Evolutionary conservation across 2,888 invertebrate species (phyloP).

Genomic region (Oxyscelio sp.): DNA sequence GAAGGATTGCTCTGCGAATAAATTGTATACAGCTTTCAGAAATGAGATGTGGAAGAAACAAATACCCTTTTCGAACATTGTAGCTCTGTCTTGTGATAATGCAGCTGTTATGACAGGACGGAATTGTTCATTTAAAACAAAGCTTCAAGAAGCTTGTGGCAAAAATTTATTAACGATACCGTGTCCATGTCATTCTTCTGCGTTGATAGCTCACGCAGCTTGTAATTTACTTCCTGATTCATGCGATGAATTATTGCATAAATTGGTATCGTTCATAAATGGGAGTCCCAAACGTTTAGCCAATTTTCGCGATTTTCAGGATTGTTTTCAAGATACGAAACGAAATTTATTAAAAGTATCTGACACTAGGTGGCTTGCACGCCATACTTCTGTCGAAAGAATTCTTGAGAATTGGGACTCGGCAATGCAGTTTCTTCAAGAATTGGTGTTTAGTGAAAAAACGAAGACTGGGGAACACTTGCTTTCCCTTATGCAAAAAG

Average conservation of each 20-base stretch:
- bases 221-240: not conserved
- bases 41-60: not conserved
- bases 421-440: constrained; percentile 10
- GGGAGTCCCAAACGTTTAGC: constrained; percentile 32
- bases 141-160: not conserved
- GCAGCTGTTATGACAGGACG: constrained; percentile 16
- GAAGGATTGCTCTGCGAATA: too few species aligned
- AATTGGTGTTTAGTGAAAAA: constrained; percentile 22
- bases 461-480: constrained; percentile 6
- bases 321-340: constrained; percentile 22
- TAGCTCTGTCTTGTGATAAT: constrained; percentile 5
- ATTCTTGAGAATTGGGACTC: constrained; percentile 30
- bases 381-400: constrained; percentile 13
- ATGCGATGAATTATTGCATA: not conserved
- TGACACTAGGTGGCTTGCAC: constrained; percentile 64
- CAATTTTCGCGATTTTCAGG: constrained; percentile 39
- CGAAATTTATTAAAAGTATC: constrained; percentile 41
- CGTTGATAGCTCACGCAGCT: constrained; percentile 55
- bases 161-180: constrained; percentile 41
- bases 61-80: constrained; percentile 14
- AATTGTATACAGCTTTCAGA: not conserved
- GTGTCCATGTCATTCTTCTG: constrained; percentile 63
- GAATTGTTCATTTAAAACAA: constrained; percentile 5
- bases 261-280: not conserved
- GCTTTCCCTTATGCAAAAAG: not conserved